Base-by-base conservation (phyloP, 2,113 vertebrate genomes). In the Choloepus hoffmanni region DNA sequence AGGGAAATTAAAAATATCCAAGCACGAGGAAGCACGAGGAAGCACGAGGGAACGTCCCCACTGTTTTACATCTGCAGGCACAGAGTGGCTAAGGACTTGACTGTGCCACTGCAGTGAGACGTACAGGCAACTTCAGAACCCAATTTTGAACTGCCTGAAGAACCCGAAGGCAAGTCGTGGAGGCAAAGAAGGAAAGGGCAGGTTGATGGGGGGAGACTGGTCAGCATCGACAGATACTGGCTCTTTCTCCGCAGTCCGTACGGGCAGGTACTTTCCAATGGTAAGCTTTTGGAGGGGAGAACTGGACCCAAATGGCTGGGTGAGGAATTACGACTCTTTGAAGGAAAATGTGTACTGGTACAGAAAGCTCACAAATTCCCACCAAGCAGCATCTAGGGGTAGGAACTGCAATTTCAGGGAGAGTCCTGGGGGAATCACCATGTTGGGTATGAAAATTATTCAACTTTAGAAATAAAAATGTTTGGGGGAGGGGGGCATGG, bases 151-250 rank as follows among this genome's bases (percentile, higher is more conserved):
- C 40, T 53, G 24, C 55, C 18, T 24, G 0, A 4, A 85, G 73
- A 67, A 62, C 78, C 45, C 5, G 0, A 63, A 74, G 50, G 28
- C 65, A 82, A 72, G 48, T n/a, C 4, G 0, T 19, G 21, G 13
- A 1, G 18, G 62, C 60, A 79, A 60, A 94, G 36, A 23, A 72
- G 11, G 33, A 23, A 40, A 19, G 9, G 13, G 30, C 36, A 14
- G 45, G 23, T 45, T 0, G 5, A 15, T 3, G 0, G 19, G 26
- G 5, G 81, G 19, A 10, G 19, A 19, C 5, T 28, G 0, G 3
- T 2, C 9, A 26, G 62, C 58, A 8, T 7, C 33, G 21, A 62
- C 2, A 8, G 14, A 33, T 0, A 5, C 12, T 28, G 4, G 6
- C 2, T 86, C 63, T 93, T 50, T 45, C 19, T 19, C 28, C 14